Conservation (phyloP, 2,888 invertebrate genomes). For the Drosophila cracens region DNA sequence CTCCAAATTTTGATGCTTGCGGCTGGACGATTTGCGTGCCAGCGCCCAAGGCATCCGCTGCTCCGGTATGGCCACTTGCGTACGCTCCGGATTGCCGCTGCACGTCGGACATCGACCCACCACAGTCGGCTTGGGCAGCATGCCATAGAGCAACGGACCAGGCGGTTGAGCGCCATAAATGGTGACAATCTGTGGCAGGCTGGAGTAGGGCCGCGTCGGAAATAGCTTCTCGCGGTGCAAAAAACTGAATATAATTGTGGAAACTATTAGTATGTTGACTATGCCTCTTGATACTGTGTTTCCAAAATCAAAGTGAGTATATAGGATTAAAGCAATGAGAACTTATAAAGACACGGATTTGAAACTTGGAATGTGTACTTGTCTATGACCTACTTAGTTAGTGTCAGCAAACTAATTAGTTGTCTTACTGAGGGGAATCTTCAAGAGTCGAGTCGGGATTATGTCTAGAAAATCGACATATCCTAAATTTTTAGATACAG, state of each 20-base stretch:
- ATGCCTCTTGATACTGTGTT: neutral
- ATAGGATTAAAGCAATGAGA: neutral
- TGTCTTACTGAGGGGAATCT: neutral
- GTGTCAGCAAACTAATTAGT: neutral
- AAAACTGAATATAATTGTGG: constrained; percentile 67
- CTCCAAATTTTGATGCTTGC: constrained; percentile 50
- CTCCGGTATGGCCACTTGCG: constrained; percentile 83
- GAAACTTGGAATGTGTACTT: neutral
- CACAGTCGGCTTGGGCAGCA: constrained; percentile 61
- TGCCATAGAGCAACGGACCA: constrained; percentile 64
- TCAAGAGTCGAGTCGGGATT: neutral
- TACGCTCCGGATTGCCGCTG: constrained; percentile 79
- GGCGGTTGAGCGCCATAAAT: constrained; percentile 68
- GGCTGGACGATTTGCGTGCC: constrained; percentile 80
- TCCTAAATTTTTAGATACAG: neutral
- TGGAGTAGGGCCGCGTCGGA: constrained; percentile 74
- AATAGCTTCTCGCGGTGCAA: constrained; percentile 83
- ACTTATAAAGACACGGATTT: too few species aligned
- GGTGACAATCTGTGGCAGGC: constrained; percentile 72
- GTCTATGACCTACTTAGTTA: neutral
- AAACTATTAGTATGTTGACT: neutral
- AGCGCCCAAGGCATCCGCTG: constrained; percentile 84
- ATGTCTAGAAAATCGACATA: neutral
- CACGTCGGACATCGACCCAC: constrained; percentile 81
- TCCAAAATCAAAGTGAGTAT: neutral